These are phyloP conservation scores for Eurosta solidaginis DNA, from an alignment of 1,140 invertebrate species.

Conservation along the genomic window DNA sequence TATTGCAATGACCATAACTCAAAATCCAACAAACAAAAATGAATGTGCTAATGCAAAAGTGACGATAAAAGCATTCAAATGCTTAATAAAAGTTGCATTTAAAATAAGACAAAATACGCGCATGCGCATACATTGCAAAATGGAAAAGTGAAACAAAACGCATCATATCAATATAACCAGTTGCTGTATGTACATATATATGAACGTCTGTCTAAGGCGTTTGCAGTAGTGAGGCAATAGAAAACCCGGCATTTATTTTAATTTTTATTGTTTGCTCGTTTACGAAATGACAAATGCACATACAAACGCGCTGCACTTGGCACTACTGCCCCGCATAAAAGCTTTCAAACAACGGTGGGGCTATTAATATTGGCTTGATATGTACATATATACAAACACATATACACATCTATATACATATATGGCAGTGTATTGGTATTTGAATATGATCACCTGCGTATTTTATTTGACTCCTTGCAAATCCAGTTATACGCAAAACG, in stretches of 20 bases:
- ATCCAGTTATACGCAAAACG: neutral
- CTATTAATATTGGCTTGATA: neutral
- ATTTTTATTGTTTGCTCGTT: slow-evolving; percentile 14
- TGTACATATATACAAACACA: neutral
- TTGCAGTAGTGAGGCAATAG: neutral
- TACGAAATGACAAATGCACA: neutral
- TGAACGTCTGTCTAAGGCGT: neutral
- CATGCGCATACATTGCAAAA: neutral
- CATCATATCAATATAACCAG: neutral
- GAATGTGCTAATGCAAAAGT: neutral
- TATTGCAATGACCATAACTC: no score
- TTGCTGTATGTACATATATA: neutral
- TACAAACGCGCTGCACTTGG: slow-evolving; percentile 24
- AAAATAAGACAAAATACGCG: neutral
- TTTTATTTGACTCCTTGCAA: slow-evolving; percentile 25
- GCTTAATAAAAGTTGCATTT: neutral
- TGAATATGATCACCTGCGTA: neutral
- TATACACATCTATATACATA: neutral
- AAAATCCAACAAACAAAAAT: neutral
- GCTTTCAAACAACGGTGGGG: neutral
- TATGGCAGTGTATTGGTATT: neutral
- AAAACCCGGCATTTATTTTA: slow-evolving; percentile 17
- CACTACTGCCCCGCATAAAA: slow-evolving; percentile 21
- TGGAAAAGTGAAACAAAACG: neutral
- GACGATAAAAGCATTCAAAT: slow-evolving; percentile 4